Evolutionary conservation across 2,888 invertebrate genomes (phyloP), one percentile per base, ranked within the genome.

Genomic region (Dyspetes luteomarginatus): DNA sequence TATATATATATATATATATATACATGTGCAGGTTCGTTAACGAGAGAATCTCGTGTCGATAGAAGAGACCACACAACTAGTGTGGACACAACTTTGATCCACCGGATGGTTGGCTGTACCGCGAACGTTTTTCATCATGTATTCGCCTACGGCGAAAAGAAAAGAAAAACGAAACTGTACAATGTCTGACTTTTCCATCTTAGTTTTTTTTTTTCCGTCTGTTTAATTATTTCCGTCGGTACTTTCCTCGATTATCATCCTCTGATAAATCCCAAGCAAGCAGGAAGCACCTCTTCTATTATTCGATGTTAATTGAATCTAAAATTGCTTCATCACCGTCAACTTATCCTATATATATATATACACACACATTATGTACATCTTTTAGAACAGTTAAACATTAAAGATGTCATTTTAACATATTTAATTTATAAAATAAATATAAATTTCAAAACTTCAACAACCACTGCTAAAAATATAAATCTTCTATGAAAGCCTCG

Each of bases 41-140:
- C 72, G 80, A 80, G 76, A 48, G 76, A 72, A 80, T 80, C 72
- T 80, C 80, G 80, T 80, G 80, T 68, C 76, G 76, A 80, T 72
- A 48, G 67, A 55, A 48, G 45, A 71, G 56, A 73, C 64, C 76
- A 55, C 55, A 55, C 55, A 64, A 43, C 41, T 19, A 43, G 64
- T 72, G 67, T 67, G 43, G 71, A 76, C 65, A 76, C 55, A 45
- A 80, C 60, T 71, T 75, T 67, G 41, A 68, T 68, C 72, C 26
- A 24, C 41, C 7, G 26, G 45, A 52, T 52, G 50, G 62, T 68
- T 69, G 55, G 36, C 36, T 3, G 55, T 56, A 30, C 28, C 69
- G 60, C 62, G 62, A 56, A 74, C 60, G 9, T 69, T 48, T 58
- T 55, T 50, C 26, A 19, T 41, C 28, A 22, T 36, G 30, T 15